A percentile compares a stretch with the other conserved stretches of the same genome.
Conservation (phyloP, 2,113 vertebrate genomes). For the Enhydra lutris region DNA sequence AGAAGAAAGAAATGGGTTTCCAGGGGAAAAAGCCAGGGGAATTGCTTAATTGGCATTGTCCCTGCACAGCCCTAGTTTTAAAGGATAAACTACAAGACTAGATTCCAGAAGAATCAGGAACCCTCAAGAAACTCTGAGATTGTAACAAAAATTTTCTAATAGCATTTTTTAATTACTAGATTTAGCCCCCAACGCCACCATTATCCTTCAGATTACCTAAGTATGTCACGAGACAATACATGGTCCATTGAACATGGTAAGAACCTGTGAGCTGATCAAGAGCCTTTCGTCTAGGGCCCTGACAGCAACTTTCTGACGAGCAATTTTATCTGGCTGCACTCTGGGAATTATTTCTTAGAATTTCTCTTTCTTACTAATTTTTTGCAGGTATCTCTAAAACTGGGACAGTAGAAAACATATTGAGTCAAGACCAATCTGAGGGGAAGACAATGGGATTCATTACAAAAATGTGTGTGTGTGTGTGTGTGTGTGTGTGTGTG, state of each 20-base stretch:
- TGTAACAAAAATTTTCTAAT: not conserved
- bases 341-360: not conserved
- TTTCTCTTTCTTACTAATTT: constrained; percentile 6
- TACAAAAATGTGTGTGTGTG: not conserved
- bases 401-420: not conserved
- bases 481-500: not conserved
- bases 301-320: not conserved
- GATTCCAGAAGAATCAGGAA: not conserved
- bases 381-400: not conserved
- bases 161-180: not conserved
- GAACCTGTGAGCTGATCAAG: not conserved
- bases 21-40: not conserved
- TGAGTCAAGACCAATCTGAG: not conserved
- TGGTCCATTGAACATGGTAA: not conserved
- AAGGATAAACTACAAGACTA: not conserved
- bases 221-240: not conserved
- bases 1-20: constrained; percentile 11
- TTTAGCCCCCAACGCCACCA: not conserved
- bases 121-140: not conserved
- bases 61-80: not conserved
- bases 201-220: not conserved
- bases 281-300: not conserved
- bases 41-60: not conserved
- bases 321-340: not conserved
- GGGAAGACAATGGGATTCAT: not conserved